Percentiles rank a stretch among this genome's conserved stretches.
phyloP scores from a whole-genome alignment of 2,113 vertebrate genomes.

The Narcine bancroftii region DNA sequence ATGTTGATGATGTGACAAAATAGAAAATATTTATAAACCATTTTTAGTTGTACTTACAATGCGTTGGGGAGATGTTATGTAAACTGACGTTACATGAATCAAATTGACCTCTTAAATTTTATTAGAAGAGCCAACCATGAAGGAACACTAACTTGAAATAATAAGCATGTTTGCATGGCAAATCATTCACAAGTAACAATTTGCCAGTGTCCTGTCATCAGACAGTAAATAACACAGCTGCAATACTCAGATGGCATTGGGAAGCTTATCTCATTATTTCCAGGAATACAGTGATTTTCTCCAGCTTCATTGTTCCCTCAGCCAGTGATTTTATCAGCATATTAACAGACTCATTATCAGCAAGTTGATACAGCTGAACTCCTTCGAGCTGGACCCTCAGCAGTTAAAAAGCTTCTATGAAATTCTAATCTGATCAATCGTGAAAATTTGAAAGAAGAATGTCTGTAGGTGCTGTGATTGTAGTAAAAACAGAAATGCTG shows the following conservation, averaged over 20 bases:
- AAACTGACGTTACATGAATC: not conserved
- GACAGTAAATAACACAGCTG: constrained; percentile 12
- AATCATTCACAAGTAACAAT: constrained; percentile 1
- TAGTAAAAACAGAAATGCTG: no score
- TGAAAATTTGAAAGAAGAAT: no score
- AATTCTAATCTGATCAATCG: constrained; percentile 18
- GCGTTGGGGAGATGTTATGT: not conserved
- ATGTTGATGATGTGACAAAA: no score
- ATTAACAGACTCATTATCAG: constrained; percentile 36
- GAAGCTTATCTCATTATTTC: constrained; percentile 28
- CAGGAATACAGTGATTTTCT: constrained; percentile 31
- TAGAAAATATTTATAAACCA: not conserved
- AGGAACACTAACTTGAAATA: not conserved
- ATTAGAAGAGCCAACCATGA: not conserved
- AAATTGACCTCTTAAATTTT: not conserved
- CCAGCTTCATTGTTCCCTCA: not conserved
- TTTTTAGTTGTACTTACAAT: not conserved
- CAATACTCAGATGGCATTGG: not conserved
- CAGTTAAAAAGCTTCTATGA: not conserved
- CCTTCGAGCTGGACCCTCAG: not conserved
- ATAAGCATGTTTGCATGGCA: not conserved
- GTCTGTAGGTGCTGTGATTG: no score
- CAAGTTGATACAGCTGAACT: not conserved
- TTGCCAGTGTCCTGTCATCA: not conserved
- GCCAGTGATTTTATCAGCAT: constrained; percentile 15